Conservation (phyloP, 2,113 vertebrate genomes). For the Gobiocypris rarus region DNA sequence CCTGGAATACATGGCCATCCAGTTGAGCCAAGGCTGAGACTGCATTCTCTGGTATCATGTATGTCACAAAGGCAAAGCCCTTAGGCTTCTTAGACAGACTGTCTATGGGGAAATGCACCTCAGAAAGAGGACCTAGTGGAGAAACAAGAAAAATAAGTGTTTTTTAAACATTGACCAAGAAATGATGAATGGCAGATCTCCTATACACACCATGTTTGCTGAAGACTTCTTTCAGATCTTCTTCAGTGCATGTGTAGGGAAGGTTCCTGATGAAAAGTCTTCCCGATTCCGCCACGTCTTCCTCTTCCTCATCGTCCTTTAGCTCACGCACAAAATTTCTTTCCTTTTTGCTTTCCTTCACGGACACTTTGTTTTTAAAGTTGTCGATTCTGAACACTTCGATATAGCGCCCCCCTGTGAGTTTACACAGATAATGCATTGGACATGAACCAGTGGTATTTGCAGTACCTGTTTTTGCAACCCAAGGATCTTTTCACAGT, state of each 20-base stretch:
- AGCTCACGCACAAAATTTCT: conserved; percentile 76
- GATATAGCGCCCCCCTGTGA: conserved; percentile 85
- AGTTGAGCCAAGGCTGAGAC: conserved; percentile 85
- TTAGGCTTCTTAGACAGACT: conserved; percentile 91
- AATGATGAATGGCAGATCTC: neutral
- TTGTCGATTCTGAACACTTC: conserved; percentile 80
- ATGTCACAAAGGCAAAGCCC: conserved; percentile 93
- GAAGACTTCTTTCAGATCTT: conserved; percentile 88
- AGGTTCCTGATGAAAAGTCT: conserved; percentile 93
- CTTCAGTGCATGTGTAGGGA: conserved; percentile 90
- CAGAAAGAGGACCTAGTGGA: conserved; percentile 85
- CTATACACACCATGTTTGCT: conserved; percentile 78
- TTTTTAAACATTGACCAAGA: neutral
- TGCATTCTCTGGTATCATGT: conserved; percentile 92
- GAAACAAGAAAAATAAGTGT: neutral
- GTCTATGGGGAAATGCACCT: conserved; percentile 91
- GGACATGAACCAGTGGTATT: neutral
- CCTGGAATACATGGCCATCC: conserved; percentile 95
- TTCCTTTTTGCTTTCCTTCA: conserved; percentile 57
- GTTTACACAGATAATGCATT: conserved; percentile 8
- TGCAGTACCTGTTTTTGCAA: neutral
- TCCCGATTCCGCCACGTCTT: conserved; percentile 91
- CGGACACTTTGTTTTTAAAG: conserved; percentile 37
- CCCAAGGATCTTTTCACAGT: neutral
- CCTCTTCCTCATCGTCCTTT: conserved; percentile 87